Base-by-base conservation (phyloP, 1,140 invertebrate species). In the Lepeophtheirus salmonis region DNA sequence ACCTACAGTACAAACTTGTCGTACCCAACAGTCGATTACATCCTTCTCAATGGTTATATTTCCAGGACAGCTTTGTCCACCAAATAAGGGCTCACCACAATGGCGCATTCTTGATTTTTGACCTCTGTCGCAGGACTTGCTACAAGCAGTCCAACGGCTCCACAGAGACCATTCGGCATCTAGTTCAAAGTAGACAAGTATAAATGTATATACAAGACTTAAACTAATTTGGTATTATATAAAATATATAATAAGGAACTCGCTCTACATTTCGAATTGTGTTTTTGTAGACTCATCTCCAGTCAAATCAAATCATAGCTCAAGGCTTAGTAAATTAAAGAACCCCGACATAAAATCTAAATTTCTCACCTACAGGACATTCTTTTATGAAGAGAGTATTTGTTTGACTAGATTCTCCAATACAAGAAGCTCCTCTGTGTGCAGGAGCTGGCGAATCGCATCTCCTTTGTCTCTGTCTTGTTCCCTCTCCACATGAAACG, bases 131-230 rank as follows among this genome's bases (percentile, higher is more conserved):
- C 86, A 83, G 25, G 80, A 76, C 12, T 78, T 78, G 64, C 83
- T 80, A 70, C 86, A 86, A 41, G 79, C 74, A 21, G 83, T 77
- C 86, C 86, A 84, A 58, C 85, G 78, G 10, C 79, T 76, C 84
- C 88, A 91, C 63, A 83, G 83, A n/a, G 83, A 79, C 81, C 84
- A 87, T 65, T 80, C 78, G 14, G 74, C 78, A 75, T 62, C 26
- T 41, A n/a, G n/a, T 10, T n/a, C n/a, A n/a, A n/a, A 41, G 30
- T 41, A 41, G 30, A 41, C n/a, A 41, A 41, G n/a, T 41, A 41
- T 41, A 10, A 41, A 41, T 41, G n/a, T 10, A 41, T 41, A 10
- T n/a, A n/a, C n/a, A n/a, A n/a, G n/a, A n/a, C n/a, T n/a, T n/a
- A n/a, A n/a, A n/a, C n/a, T n/a, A n/a, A n/a, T n/a, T n/a, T n/a